Conservation (phyloP, 2,797 vertebrate genomes). For the Lindbergichthys nudifrons region DNA sequence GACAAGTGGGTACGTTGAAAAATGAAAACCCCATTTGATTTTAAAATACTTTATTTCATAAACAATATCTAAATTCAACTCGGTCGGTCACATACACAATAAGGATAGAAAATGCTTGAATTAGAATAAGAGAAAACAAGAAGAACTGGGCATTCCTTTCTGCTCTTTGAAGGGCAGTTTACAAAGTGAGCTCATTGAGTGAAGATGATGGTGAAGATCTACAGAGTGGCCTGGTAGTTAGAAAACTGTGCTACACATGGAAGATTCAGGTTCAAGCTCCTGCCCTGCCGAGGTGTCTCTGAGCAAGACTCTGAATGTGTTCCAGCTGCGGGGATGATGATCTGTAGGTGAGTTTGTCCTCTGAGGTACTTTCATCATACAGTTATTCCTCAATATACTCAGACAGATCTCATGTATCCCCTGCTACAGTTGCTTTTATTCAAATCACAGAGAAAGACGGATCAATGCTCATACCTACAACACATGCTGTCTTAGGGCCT, state of each 20-base stretch:
- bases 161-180: conserved; percentile 40
- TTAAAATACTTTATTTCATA: conserved; percentile 86
- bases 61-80: conserved; percentile 81
- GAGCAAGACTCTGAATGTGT: conserved; percentile 1
- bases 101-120: conserved; percentile 80
- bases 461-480: conserved; percentile 15
- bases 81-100: conserved; percentile 74
- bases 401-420: conserved; percentile 4
- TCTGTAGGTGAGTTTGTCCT: conserved; percentile 5
- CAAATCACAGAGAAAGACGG: conserved; percentile 27
- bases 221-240: conserved; percentile 17
- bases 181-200: conserved; percentile 24
- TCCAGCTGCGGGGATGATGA: neutral
- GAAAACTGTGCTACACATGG: conserved; percentile 60
- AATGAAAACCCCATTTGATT: conserved; percentile 49
- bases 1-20: too few relatives aligned
- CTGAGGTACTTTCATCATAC: neutral
- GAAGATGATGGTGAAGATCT: conserved; percentile 18
- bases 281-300: conserved; percentile 14
- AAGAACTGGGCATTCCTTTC: conserved; percentile 57
- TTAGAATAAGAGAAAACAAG: conserved; percentile 63
- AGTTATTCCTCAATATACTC: neutral
- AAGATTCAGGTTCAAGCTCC: conserved; percentile 35
- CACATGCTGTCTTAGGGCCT: neutral
- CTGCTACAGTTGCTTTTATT: conserved; percentile 56